Conservation (phyloP, 2,888 invertebrate genomes). For the Quadroppia sp. region DNA sequence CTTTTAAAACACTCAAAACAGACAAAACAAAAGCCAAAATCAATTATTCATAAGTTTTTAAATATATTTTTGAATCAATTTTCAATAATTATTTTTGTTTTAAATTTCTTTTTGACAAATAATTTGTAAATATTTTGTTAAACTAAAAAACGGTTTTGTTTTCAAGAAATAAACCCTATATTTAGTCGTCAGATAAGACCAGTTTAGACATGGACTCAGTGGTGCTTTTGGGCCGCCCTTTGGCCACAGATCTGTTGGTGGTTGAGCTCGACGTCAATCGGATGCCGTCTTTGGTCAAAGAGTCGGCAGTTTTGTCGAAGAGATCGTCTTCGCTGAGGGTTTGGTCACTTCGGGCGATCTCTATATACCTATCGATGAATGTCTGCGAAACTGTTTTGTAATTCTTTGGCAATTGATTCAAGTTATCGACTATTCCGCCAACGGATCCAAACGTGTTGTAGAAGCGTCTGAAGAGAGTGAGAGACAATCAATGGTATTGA, state of each 20-base stretch:
- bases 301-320: background rate
- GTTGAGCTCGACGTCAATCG: background rate
- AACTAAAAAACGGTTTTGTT: no score
- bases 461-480: conserved; percentile 55
- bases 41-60: no score
- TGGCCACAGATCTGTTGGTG: no score
- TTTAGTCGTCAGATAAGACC: background rate
- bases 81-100: no score
- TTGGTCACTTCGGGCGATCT: background rate
- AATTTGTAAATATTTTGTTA: no score
- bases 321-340: background rate
- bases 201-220: background rate
- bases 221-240: no score
- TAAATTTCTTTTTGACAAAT: no score
- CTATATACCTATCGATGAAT: conserved; percentile 1
- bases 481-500: no score
- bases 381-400: conserved; percentile 2
- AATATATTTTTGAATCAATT: no score
- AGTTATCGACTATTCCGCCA: conserved; percentile 50
- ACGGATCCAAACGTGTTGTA: conserved; percentile 52
- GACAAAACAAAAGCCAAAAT: no score
- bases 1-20: no score
- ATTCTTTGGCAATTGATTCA: conserved; percentile 43
- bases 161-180: no score
- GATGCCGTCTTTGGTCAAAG: background rate